Evolutionary conservation across 2,113 vertebrate species (phyloP).

Genomic region (Zapus hudsonius): DNA sequence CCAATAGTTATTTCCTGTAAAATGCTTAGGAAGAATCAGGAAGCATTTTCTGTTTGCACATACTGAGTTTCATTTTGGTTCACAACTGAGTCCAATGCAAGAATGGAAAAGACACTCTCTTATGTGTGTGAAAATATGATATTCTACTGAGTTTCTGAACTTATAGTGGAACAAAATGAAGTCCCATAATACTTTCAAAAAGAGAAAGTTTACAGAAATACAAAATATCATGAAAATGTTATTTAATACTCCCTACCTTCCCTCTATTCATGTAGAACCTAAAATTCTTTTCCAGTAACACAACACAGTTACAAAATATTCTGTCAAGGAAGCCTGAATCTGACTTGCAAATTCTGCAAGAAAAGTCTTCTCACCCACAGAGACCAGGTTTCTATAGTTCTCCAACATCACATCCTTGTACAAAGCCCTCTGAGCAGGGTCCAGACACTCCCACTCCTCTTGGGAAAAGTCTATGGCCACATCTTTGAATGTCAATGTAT

Average conservation of each 20-base stretch:
- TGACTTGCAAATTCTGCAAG: background rate
- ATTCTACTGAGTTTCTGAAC: no score
- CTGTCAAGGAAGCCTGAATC: no score
- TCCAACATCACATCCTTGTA: constrained; percentile 11
- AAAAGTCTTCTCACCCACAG: background rate
- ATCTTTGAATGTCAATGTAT: background rate
- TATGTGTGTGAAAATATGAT: background rate
- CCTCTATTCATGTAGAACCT: no score
- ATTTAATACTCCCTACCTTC: no score
- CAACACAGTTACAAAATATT: no score
- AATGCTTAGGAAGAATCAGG: background rate
- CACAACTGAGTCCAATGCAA: background rate
- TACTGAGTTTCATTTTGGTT: background rate
- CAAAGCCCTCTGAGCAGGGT: background rate
- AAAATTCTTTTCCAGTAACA: no score
- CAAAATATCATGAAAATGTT: no score
- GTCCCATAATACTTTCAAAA: no score
- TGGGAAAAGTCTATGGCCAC: background rate
- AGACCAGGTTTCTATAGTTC: background rate
- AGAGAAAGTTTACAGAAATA: no score
- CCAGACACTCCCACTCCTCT: background rate
- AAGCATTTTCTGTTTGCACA: background rate
- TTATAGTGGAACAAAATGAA: no score
- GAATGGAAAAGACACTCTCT: background rate
- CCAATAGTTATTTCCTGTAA: background rate